These are phyloP conservation scores for Tetrax tetrax DNA, from an alignment of 2,113 vertebrate genomes.

Conservation along the genomic window DNA sequence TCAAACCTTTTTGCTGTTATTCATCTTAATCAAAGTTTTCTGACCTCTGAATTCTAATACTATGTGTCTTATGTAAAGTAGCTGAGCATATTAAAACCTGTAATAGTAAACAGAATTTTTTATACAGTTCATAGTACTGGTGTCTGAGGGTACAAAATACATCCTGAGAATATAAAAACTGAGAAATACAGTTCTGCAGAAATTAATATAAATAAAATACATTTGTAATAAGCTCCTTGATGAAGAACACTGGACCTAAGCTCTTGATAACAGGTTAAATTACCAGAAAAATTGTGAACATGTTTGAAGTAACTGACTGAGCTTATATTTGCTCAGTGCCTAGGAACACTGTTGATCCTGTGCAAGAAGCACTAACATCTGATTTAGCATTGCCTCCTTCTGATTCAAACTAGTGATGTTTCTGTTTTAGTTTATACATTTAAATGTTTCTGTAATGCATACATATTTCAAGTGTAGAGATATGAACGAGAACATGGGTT, in stretches of 20 bases:
- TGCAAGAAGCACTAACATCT: background rate
- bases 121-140: background rate
- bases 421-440: background rate
- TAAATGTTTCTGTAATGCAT: background rate
- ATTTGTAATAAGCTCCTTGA: background rate
- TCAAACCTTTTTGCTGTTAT: slow-evolving; percentile 13
- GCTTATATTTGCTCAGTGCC: background rate
- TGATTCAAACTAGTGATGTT: background rate
- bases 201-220: background rate
- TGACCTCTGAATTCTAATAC: background rate
- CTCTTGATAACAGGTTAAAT: background rate
- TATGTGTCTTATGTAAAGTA: background rate
- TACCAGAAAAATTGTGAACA: background rate
- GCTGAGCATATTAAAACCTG: background rate
- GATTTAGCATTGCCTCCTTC: background rate
- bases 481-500: background rate
- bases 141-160: background rate
- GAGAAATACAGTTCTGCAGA: background rate
- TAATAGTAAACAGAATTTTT: background rate
- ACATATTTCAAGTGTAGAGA: background rate
- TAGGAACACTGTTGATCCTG: background rate
- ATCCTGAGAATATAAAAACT: background rate
- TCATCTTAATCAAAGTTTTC: slow-evolving; percentile 5
- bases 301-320: background rate
- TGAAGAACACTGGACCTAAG: background rate